These are phyloP conservation scores for Diacarnus erythraeanus DNA, from an alignment of 37 sponge, comb jelly and placozoan species.

Conservation along the genomic window DNA sequence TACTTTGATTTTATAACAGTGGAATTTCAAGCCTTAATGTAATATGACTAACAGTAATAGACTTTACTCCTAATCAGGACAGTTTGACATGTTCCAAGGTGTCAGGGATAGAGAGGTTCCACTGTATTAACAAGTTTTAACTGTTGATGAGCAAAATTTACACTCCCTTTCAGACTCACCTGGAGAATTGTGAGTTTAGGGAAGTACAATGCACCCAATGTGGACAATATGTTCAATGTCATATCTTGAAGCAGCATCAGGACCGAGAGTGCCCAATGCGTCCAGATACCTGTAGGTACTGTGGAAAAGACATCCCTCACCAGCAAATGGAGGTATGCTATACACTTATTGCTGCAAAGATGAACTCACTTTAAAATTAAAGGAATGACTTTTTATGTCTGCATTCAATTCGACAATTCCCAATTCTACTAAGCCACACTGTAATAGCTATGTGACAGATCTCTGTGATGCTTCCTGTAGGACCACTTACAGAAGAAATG, in stretches of 20 bases:
- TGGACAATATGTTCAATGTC: conserved; percentile 37
- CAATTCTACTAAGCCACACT: not conserved
- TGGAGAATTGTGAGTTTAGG: conserved; percentile 28
- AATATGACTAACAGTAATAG: too few relatives aligned
- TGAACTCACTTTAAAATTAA: too few relatives aligned
- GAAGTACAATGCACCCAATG: conserved; percentile 50
- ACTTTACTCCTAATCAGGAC: too few relatives aligned
- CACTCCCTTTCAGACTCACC: conserved; percentile 13
- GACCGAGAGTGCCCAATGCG: conserved; percentile 60
- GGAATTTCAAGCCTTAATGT: too few relatives aligned
- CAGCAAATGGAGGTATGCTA: conserved; percentile 44
- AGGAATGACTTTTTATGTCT: not conserved
- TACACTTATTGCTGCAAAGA: too few relatives aligned
- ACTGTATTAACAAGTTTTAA: too few relatives aligned
- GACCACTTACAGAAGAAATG: conserved; percentile 47
- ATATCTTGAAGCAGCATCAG: conserved; percentile 8
- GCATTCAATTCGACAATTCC: not conserved
- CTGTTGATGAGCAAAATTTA: not conserved
- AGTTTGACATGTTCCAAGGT: too few relatives aligned
- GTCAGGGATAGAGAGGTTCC: too few relatives aligned
- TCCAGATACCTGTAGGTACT: conserved; percentile 40
- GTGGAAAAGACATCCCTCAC: conserved; percentile 35
- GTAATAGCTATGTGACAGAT: not conserved
- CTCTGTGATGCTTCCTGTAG: conserved; percentile 5
- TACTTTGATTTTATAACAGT: too few relatives aligned